Base-by-base conservation (phyloP, 2,888 invertebrate genomes). In the Schrankia costaestrigalis region DNA sequence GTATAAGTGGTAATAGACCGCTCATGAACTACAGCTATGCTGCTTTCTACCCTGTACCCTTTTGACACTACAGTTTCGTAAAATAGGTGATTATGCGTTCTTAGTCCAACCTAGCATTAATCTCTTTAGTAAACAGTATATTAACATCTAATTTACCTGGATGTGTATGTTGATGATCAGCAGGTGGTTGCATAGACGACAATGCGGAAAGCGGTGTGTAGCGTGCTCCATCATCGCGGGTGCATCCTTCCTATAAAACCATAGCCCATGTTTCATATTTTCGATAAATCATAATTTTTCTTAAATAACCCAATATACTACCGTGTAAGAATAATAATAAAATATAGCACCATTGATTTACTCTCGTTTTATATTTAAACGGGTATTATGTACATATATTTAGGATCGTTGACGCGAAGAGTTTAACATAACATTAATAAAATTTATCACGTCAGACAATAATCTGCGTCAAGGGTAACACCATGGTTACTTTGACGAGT, bases 131-230 rank as follows among this genome's bases (percentile, higher is more conserved):
- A 18, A 18, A 18, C 18, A 3, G 3, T 9, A 9, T 21, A n/a
- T n/a, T 9, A 21, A 21, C 10, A 3, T 13, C 3, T 13, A 25
- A 25, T 73, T 82, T 73, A 90, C 90, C 90, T 76, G 90, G 90
- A 63, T 90, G 90, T 53, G 82, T 67, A 48, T 80, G 83, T 1
- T 61, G 51, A 22, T 84, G 84, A 17, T 86, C 85, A 0, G 82
- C 90, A 12, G 92, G 93, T n/a, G 95, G 95, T 78, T 95, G 92
- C 95, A 96, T 96, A 58, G 93, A 95, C 19, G 95, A 95, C 52
- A 95, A 83, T 9, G 95, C 95, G 35, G 94, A 92, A 47, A 96
- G 88, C 3, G 95, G 95, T 25, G 95, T 95, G 77, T 96, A 96
- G 9, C 95, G 80, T 66, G 83, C 69, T 8, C 71, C 80, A 28